These are phyloP conservation scores for Mactra quadrangularis DNA, from an alignment of 1,140 invertebrate species.

Conservation along the genomic window DNA sequence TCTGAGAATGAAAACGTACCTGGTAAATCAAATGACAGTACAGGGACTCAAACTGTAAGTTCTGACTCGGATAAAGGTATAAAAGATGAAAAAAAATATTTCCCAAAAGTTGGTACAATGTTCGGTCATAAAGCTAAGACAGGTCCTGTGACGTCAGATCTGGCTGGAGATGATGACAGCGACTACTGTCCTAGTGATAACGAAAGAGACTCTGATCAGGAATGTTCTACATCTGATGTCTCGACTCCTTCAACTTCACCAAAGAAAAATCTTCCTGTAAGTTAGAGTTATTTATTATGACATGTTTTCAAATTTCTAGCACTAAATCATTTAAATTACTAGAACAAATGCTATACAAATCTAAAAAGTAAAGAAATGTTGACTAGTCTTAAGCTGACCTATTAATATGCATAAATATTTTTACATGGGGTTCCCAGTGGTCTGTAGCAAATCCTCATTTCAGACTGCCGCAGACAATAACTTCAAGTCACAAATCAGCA, in stretches of 20 bases:
- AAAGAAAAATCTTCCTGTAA: conserved; percentile 63
- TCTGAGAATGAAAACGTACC: conserved; percentile 20
- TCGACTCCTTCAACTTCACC: conserved; percentile 64
- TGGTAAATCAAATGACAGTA: conserved; percentile 4
- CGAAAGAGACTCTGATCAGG: conserved; percentile 20
- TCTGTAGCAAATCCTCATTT: no score
- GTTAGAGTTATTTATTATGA: conserved; percentile 1
- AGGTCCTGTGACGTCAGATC: conserved; percentile 10
- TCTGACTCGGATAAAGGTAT: conserved; percentile 7
- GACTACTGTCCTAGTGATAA: conserved; percentile 79
- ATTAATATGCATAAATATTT: no score
- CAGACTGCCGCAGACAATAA: no score
- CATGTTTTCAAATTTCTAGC: not conserved
- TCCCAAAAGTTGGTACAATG: conserved; percentile 69
- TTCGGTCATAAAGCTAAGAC: conserved; percentile 60
- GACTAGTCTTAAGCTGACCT: no score
- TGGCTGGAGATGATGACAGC: conserved; percentile 71
- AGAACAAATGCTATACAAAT: no score
- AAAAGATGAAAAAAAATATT: conserved; percentile 22
- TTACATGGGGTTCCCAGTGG: no score
- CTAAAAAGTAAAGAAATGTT: no score
- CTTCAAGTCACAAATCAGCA: no score
- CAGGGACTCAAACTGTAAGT: not conserved
- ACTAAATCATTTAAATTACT: not conserved
- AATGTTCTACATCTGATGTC: conserved; percentile 28